Evolutionary conservation across 2,888 invertebrate species (phyloP).

Genomic region (Tenthredo mesomela): DNA sequence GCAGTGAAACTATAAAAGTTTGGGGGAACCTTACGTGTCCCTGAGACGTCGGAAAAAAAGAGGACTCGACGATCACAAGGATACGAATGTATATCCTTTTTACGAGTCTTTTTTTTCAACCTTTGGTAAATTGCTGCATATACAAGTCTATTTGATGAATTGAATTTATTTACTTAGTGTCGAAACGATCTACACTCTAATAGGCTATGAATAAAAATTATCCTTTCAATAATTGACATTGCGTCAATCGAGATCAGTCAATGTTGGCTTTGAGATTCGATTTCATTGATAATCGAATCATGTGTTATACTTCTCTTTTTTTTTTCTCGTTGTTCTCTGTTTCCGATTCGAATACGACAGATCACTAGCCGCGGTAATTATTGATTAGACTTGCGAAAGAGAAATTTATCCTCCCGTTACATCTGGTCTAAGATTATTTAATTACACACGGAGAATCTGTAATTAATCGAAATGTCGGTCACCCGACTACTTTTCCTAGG

Average conservation of each 20-base stretch:
- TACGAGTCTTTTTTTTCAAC: not conserved
- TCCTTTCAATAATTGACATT: not conserved
- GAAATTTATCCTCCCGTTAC: conserved; percentile 27
- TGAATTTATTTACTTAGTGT: not conserved
- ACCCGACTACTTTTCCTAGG: not conserved
- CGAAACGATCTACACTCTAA: not conserved
- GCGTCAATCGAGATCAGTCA: not conserved
- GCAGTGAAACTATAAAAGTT: not conserved
- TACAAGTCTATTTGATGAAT: not conserved
- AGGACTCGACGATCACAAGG: conserved; percentile 10
- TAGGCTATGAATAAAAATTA: not conserved
- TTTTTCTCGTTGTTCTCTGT: not conserved
- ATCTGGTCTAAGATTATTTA: conserved; percentile 16
- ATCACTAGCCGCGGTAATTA: not conserved
- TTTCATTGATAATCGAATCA: not conserved
- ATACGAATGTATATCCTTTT: not conserved
- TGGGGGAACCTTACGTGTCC: not conserved
- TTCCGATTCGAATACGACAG: not conserved
- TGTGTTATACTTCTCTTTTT: not conserved
- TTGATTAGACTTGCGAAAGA: conserved; percentile 22
- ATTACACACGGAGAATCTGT: conserved; percentile 26
- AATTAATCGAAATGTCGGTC: conserved; percentile 16
- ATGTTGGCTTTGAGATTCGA: not conserved
- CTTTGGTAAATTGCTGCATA: not conserved
- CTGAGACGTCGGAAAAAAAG: conserved; percentile 38